Evolutionary conservation across 2,888 invertebrate species (phyloP).

Genomic region (Entomobrya proxima): DNA sequence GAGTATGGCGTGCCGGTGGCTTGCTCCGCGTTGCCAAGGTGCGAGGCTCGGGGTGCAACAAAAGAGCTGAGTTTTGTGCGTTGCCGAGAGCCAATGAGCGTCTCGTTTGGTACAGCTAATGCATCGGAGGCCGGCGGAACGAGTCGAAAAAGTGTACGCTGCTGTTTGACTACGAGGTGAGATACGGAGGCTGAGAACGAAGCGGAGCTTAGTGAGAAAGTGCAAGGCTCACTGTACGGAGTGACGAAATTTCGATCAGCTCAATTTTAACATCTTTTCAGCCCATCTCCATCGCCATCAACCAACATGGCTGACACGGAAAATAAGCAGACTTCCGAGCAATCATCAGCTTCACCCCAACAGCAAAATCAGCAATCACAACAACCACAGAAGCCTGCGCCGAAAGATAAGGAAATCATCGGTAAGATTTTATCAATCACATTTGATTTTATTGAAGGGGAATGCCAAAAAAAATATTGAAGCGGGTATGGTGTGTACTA

Average conservation of each 20-base stretch:
- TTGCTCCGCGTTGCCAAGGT: too few relatives aligned
- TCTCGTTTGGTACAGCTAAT: slow-evolving; percentile 40
- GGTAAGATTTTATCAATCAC: slow-evolving; percentile 82
- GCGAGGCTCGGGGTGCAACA: neutral
- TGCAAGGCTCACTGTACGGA: slow-evolving; percentile 73
- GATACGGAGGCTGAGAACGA: slow-evolving; percentile 49
- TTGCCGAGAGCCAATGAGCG: slow-evolving; percentile 31
- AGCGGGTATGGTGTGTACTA: neutral
- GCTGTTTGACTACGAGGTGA: slow-evolving; percentile 12
- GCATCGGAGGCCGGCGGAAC: slow-evolving; percentile 65
- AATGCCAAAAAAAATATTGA: slow-evolving; percentile 45
- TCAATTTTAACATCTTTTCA: slow-evolving; percentile 70
- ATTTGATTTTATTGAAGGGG: too few relatives aligned
- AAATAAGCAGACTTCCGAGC: slow-evolving; percentile 84
- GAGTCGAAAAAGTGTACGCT: slow-evolving; percentile 57
- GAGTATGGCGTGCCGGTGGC: too few relatives aligned
- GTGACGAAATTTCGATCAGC: slow-evolving; percentile 71
- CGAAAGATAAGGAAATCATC: slow-evolving; percentile 86
- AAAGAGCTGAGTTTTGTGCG: neutral
- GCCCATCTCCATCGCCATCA: slow-evolving; percentile 70
- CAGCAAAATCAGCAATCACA: slow-evolving; percentile 48
- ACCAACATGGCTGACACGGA: slow-evolving; percentile 98
- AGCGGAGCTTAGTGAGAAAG: slow-evolving; percentile 70
- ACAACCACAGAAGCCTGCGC: slow-evolving; percentile 63
- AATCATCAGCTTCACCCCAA: slow-evolving; percentile 51